phyloP scores from a whole-genome alignment of 2,888 invertebrate species.

The Cantharis rustica region DNA sequence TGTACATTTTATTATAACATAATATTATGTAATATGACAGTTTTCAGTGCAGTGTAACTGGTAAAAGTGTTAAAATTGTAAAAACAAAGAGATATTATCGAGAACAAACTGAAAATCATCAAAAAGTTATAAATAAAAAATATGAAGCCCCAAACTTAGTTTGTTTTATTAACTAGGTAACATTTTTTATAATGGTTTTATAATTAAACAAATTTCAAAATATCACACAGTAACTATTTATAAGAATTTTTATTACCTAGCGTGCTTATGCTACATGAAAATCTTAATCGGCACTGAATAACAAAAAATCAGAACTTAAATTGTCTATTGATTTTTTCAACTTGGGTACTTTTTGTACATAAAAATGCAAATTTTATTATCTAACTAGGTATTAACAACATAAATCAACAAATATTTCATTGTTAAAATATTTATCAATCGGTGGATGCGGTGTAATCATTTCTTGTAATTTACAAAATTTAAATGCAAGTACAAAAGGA shows the following conservation, averaged over 20 bases:
- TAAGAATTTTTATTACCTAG: background rate
- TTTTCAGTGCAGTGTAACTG: too few species aligned
- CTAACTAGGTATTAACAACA: background rate
- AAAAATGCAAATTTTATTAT: background rate
- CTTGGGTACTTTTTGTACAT: background rate
- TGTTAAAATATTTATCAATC: background rate
- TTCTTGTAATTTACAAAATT: constrained; percentile 22
- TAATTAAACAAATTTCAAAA: background rate
- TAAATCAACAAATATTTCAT: background rate
- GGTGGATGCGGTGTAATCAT: background rate
- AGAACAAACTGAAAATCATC: background rate
- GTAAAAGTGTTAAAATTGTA: too few species aligned
- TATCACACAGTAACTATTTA: background rate
- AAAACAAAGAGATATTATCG: too few species aligned
- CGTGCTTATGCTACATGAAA: background rate
- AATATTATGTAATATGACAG: too few species aligned
- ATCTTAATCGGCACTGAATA: background rate
- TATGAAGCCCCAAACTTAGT: background rate
- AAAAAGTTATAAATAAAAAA: background rate
- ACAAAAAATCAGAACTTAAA: background rate
- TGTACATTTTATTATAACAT: too few species aligned
- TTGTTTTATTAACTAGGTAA: background rate
- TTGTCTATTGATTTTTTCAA: background rate
- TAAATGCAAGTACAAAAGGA: constrained; percentile 14
- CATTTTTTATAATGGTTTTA: background rate